Percentiles rank a stretch among this genome's conserved stretches.
These are phyloP conservation scores for Pterois miles DNA, from an alignment of 2,797 vertebrate species.

Conservation along the genomic window DNA sequence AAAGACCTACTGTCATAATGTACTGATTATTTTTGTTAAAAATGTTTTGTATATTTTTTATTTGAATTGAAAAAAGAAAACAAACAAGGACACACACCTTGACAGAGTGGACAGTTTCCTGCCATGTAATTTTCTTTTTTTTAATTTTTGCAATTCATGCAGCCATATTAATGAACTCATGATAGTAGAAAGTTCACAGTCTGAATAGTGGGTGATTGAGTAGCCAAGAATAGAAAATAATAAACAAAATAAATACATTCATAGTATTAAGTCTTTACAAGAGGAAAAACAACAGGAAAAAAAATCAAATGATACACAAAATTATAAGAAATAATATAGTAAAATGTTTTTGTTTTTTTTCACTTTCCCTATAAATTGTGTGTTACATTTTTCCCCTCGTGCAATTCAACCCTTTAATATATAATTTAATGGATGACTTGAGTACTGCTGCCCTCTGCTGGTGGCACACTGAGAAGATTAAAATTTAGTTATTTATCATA, in stretches of 20 bases:
- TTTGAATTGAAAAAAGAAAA: too few relatives aligned
- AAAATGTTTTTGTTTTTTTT: not conserved
- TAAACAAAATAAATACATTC: not conserved
- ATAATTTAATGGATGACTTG: not conserved
- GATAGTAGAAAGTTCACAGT: not conserved
- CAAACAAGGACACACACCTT: too few relatives aligned
- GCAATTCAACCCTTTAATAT: not conserved
- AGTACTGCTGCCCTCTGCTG: slow-evolving; percentile 63
- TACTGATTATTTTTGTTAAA: too few relatives aligned
- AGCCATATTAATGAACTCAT: not conserved
- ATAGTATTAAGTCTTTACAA: not conserved
- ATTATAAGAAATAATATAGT: not conserved
- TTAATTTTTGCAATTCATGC: not conserved
- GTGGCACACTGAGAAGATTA: slow-evolving; percentile 1
- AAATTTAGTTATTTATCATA: not conserved
- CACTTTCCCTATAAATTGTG: not conserved
- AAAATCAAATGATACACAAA: not conserved
- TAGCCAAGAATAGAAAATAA: not conserved
- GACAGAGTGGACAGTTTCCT: too few relatives aligned
- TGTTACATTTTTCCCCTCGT: not conserved
- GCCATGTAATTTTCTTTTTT: too few relatives aligned
- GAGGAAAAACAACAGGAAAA: not conserved
- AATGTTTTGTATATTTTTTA: too few relatives aligned
- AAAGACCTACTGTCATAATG: too few relatives aligned
- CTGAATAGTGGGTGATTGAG: not conserved